These are phyloP conservation scores for Piezodorus guildinii DNA, from an alignment of 1,140 invertebrate genomes.

Conservation along the genomic window DNA sequence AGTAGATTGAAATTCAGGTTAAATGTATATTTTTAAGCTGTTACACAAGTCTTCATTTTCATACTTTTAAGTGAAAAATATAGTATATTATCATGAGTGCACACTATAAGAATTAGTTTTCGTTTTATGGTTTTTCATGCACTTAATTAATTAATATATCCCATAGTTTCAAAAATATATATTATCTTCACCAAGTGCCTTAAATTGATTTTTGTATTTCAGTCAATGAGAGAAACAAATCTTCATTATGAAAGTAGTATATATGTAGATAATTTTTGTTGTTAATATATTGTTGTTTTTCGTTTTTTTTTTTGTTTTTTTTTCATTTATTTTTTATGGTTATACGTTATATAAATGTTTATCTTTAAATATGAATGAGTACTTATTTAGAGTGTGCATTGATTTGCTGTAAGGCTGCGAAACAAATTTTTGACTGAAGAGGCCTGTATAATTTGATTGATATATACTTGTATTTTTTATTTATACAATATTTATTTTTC, in stretches of 20 bases:
- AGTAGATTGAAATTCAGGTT: not conserved
- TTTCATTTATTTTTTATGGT: not conserved
- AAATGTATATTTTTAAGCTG: not conserved
- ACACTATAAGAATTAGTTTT: not conserved
- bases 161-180: not conserved
- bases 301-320: not conserved
- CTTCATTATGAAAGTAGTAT: not conserved
- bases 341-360: not conserved
- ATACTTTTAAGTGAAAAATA: not conserved
- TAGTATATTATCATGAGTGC: not conserved
- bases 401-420: not conserved
- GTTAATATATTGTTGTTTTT: constrained; percentile 2
- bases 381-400: constrained; percentile 1
- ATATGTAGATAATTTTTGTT: not conserved
- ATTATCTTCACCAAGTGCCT: constrained; percentile 8
- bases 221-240: not conserved
- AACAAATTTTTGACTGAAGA: constrained; percentile 13
- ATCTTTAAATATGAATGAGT: not conserved
- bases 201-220: constrained; percentile 2
- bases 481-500: constrained; percentile 13
- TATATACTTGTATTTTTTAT: constrained; percentile 15
- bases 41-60: not conserved
- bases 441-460: constrained; percentile 11
- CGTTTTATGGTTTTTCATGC: not conserved
- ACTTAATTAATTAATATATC: not conserved